These are phyloP conservation scores for Lathronympha strigana DNA, from an alignment of 2,888 invertebrate genomes.

Conservation along the genomic window DNA sequence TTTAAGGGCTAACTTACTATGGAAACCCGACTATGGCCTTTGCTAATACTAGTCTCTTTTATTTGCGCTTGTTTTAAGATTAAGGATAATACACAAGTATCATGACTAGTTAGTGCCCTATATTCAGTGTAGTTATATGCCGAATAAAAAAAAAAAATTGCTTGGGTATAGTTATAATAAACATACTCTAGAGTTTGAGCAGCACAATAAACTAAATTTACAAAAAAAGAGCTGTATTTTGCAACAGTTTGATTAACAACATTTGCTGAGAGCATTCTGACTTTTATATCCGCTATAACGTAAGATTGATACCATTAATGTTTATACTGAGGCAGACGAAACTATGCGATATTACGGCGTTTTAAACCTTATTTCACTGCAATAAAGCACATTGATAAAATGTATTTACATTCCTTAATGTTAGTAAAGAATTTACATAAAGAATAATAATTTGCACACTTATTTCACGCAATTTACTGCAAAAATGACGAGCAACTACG, in stretches of 20 bases:
- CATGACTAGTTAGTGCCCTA: no score
- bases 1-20: no score
- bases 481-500: background rate
- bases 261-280: slow-evolving; percentile 14
- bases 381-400: background rate
- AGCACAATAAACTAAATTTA: background rate
- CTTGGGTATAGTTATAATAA: no score
- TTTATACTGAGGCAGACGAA: background rate
- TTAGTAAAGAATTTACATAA: background rate
- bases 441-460: background rate
- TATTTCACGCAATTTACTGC: background rate
- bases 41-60: no score
- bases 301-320: slow-evolving; percentile 11
- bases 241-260: slow-evolving; percentile 2
- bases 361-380: background rate
- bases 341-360: background rate
- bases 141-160: no score
- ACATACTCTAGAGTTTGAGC: no score
- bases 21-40: no score
- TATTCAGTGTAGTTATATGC: no score
- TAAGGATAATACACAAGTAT: no score
- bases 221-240: background rate
- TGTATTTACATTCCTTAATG: background rate
- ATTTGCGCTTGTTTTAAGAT: no score
- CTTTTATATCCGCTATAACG: slow-evolving; percentile 15